Evolutionary conservation across 2,888 invertebrate species (phyloP).

Genomic region (Nomada fabriciana): DNA sequence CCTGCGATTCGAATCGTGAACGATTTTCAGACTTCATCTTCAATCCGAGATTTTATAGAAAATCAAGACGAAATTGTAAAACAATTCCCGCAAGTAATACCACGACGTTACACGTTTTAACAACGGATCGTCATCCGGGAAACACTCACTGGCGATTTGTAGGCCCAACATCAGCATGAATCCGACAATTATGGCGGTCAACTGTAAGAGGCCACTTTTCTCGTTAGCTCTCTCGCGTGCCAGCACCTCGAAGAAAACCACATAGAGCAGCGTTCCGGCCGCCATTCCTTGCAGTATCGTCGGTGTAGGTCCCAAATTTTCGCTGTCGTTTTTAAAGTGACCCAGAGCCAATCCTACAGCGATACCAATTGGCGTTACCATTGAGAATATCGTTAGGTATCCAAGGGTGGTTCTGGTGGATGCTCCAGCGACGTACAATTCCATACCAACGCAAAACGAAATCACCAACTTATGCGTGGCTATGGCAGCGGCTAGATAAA

Average conservation of each 20-base stretch:
- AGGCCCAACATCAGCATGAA: conserved; percentile 87
- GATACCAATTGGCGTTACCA: conserved; percentile 90
- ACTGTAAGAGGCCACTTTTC: conserved; percentile 86
- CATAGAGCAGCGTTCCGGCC: conserved; percentile 91
- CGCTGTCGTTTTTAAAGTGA: conserved; percentile 83
- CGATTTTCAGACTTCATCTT: background rate
- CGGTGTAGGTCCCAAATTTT: conserved; percentile 84
- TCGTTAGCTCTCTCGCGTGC: conserved; percentile 88
- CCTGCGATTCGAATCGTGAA: background rate
- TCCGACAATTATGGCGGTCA: conserved; percentile 86
- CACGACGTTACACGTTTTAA: background rate
- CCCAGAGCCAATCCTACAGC: conserved; percentile 87
- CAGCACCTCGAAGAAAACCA: conserved; percentile 93
- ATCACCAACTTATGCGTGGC: conserved; percentile 89
- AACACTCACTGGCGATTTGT: conserved; percentile 83
- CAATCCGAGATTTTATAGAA: background rate
- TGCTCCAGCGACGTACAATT: conserved; percentile 85
- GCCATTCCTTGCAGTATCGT: conserved; percentile 90
- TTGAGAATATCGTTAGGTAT: conserved; percentile 88
- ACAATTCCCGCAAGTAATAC: conserved; percentile 7
- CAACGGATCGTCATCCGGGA: conserved; percentile 31
- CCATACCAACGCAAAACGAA: conserved; percentile 88
- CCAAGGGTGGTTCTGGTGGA: conserved; percentile 86
- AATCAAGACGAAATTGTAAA: background rate
- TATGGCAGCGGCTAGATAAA: conserved; percentile 88